Percentiles rank a stretch among this genome's conserved stretches.
phyloP scores from a whole-genome alignment of 2,797 vertebrate genomes.

The Lindbergichthys nudifrons region DNA sequence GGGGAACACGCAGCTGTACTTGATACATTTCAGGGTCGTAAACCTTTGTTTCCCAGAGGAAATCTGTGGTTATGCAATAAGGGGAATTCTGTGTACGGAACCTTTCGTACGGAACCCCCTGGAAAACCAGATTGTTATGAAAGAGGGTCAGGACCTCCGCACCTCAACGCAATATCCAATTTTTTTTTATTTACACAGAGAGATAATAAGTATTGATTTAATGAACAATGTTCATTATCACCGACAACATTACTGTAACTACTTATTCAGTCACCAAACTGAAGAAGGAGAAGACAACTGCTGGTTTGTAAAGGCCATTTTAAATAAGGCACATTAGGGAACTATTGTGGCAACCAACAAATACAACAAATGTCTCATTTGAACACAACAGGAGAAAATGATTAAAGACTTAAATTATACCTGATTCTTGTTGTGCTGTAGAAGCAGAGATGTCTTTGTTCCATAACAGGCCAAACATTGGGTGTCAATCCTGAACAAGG shows the following conservation, averaged over 20 bases:
- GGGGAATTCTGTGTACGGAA: conserved; percentile 73
- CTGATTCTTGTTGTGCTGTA: background rate
- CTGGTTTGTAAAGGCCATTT: background rate
- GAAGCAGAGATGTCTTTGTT: background rate
- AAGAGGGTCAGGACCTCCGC: conserved; percentile 42
- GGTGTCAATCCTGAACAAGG: background rate
- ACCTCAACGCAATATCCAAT: conserved; percentile 23
- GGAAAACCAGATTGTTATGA: conserved; percentile 48
- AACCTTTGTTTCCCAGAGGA: conserved; percentile 69
- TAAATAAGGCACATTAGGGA: background rate
- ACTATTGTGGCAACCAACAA: background rate
- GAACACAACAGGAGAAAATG: background rate
- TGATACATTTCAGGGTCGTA: conserved; percentile 73
- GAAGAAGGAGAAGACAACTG: background rate
- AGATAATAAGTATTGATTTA: conserved; percentile 24
- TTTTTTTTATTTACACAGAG: conserved; percentile 27
- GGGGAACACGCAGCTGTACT: conserved; percentile 63
- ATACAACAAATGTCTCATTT: conserved; percentile 21
- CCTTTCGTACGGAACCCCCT: conserved; percentile 64
- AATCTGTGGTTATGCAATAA: conserved; percentile 70
- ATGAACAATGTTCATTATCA: conserved; percentile 20
- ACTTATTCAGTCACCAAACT: background rate
- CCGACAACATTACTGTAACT: background rate
- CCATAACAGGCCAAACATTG: background rate
- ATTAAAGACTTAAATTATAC: background rate